These are phyloP conservation scores for Malurus leucopterus DNA, from an alignment of 2,797 vertebrate genomes.

Conservation along the genomic window DNA sequence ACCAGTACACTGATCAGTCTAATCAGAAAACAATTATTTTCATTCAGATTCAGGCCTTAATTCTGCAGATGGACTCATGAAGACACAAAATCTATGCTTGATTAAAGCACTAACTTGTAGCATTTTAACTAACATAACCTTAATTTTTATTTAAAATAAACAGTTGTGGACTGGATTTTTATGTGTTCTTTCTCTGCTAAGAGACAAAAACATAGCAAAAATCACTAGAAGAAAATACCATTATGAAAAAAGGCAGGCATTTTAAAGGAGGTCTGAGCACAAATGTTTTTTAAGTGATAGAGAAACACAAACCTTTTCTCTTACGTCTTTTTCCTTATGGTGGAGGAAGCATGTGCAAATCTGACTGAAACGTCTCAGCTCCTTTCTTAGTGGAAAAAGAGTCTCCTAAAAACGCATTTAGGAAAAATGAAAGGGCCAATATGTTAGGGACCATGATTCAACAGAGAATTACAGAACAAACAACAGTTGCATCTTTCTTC, in stretches of 20 bases:
- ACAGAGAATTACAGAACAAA: not conserved
- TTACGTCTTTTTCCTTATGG: constrained; percentile 71
- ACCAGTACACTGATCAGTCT: not conserved
- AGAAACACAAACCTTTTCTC: constrained; percentile 77
- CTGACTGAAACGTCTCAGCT: constrained; percentile 79
- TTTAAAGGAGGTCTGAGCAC: not conserved
- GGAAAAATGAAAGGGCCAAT: not conserved
- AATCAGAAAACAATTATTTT: not conserved
- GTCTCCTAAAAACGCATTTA: constrained; percentile 70
- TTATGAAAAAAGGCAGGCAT: not conserved
- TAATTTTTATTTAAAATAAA: not conserved
- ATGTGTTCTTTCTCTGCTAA: not conserved
- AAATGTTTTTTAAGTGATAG: not conserved
- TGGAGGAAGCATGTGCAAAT: constrained; percentile 76
- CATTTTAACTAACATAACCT: not conserved
- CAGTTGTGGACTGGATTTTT: not conserved
- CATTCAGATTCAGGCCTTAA: not conserved
- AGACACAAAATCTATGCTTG: not conserved
- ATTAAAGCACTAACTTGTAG: not conserved
- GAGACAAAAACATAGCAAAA: not conserved
- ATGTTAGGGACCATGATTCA: not conserved
- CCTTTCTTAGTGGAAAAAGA: constrained; percentile 71
- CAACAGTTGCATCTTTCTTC: not conserved
- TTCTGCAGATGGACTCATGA: not conserved
- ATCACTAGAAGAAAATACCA: not conserved